phyloP scores from a whole-genome alignment of 2,797 vertebrate species.

The Bovichtus variegatus region DNA sequence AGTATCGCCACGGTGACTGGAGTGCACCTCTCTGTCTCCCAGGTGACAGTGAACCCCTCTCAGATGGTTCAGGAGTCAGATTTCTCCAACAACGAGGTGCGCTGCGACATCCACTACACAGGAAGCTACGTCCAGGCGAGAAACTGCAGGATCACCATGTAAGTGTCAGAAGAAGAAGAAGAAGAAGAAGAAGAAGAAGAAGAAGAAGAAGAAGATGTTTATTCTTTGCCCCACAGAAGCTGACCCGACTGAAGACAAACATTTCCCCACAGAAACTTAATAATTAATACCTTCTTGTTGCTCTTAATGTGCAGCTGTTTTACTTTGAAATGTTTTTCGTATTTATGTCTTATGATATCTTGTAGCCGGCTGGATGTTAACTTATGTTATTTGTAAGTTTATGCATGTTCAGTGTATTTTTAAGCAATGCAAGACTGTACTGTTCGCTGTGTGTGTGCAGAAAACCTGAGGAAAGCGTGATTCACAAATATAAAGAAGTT shows the following conservation, averaged over 20 bases:
- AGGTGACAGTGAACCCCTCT: constrained; percentile 89
- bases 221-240: constrained; percentile 67
- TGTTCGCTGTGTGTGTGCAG: constrained; percentile 5
- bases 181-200: background rate
- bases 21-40: constrained; percentile 5
- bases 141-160: constrained; percentile 87
- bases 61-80: constrained; percentile 86
- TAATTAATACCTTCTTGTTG: constrained; percentile 12
- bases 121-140: constrained; percentile 83
- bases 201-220: background rate
- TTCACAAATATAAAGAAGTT: constrained; percentile 1
- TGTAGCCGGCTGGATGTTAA: constrained; percentile 14
- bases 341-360: constrained; percentile 48
- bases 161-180: constrained; percentile 5
- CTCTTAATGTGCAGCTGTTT: constrained; percentile 28
- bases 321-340: constrained; percentile 31
- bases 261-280: background rate
- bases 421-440: constrained; percentile 11
- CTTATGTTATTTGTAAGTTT: constrained; percentile 30
- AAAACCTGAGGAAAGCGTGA: background rate
- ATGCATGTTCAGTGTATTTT: constrained; percentile 3
- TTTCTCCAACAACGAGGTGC: constrained; percentile 88
- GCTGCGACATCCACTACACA: constrained; percentile 86
- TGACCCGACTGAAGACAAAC: constrained; percentile 55
- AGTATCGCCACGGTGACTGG: too few species aligned